Evolutionary conservation across 2,797 vertebrate species (phyloP), one percentile per base, ranked within the genome.

Genomic region (Diglossa cyanea): DNA sequence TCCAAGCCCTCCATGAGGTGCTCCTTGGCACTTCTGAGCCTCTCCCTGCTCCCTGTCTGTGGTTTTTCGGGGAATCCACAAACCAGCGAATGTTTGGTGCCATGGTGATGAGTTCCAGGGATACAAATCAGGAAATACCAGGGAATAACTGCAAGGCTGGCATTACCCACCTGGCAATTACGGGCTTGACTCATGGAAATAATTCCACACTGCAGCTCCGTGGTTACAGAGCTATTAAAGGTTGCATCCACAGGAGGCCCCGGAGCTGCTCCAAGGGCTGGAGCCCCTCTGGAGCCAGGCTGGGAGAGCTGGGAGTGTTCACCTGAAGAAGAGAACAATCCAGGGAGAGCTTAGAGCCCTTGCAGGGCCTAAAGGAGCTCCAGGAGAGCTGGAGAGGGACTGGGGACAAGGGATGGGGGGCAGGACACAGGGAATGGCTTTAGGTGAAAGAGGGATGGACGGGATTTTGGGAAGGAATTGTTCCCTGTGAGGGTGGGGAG

Each of bases 121-220:
- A 94, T 54, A 58, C 13, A 18, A 44, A 57, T 72, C 76, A 66
- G 70, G 31, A 95, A 96, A 95, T 95, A n/a, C 25, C 50, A 57
- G 53, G 75, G 76, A 53, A 68, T 35, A 33, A 72, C 63, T 5
- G 19, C 57, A 23, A 86, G 79, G 77, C 77, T 88, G 94, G 88
- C 77, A 37, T 70, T 18, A 4, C 73, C 86, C 80, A 30, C 88
- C 62, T 62, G 86, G 47, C 93, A 89, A 84, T 84, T 88, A 78
- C 9, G 3, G 71, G 61, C 42, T 42, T 96, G 94, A 94, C 85
- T 82, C 78, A 87, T 68, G 83, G 78, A 90, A 94, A 87, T 63
- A 76, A 85, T 87, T 63, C 51, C 12, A 9, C 0, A 0, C 21
- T 28, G 13, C 13, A 15, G 51, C 39, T 58, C 74, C 2, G 51